Base-by-base conservation (phyloP, 2,113 vertebrate genomes). In the Piprites chloris region DNA sequence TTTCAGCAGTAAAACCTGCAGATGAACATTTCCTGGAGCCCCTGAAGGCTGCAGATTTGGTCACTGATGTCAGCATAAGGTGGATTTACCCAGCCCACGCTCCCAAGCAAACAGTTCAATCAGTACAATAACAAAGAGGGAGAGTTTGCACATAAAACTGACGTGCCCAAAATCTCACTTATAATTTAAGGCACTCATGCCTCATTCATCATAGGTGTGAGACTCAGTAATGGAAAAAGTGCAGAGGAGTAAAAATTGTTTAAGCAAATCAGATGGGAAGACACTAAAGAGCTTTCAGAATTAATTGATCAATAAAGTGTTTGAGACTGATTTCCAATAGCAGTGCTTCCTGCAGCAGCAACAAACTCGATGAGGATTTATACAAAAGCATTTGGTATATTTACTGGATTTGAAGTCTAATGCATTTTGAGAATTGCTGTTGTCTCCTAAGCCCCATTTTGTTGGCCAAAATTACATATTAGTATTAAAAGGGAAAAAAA, bases 401-500 rank as follows among this genome's bases (percentile, higher is more conserved):
- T 83, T 77, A 67, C 13, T 90, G 79, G 22, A 78, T 89, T 94
- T 86, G 68, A 93, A 91, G 44, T 37, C 30, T 72, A 95, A 85
- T 14, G 39, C 23, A 11, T 78, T 87, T 75, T n/a, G 73, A 92
- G 65, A 94, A 75, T 58, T 44, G 47, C 80, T 79, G 5, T 85
- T 46, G 22, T 91, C 63, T 95, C 37, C 58, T 46, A 61, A 89
- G 61, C 26, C 24, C 41, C 72, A 47, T 67, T 87, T 46, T 37
- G 58, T 49, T 89, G 74, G 72, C 63, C 88, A 88, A 92, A 94
- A 90, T 83, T 13, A 81, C 65, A 49, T 23, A 72, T 78, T 67
- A 72, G 65, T 89, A 92, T 68, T 90, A 87, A 87, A 93, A 85
- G 12, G 7, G 5, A 8, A 21, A 73, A 72, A 42, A 46, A 30